Evolutionary conservation across 1,140 invertebrate genomes (phyloP).

Genomic region (Aradophagus sp.): DNA sequence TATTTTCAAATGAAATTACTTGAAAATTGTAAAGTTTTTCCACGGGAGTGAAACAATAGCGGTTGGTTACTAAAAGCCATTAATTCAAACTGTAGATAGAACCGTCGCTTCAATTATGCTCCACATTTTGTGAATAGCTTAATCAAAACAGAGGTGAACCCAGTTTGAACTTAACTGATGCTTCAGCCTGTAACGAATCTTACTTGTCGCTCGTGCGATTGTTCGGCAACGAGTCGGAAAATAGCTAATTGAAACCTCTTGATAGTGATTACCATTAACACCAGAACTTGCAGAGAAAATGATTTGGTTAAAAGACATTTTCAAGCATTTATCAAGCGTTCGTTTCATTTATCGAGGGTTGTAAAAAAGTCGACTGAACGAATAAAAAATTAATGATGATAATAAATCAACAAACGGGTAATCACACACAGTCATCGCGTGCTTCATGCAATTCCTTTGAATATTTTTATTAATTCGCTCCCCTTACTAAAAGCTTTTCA

Average conservation of each 20-base stretch:
- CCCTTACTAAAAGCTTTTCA: no score
- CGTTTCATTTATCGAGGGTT: no score
- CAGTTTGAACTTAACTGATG: slow-evolving; percentile 32
- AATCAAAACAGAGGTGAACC: slow-evolving; percentile 34
- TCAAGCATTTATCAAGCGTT: no score
- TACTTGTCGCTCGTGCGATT: slow-evolving; percentile 28
- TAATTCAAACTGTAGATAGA: slow-evolving; percentile 26
- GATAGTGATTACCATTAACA: slow-evolving; percentile 26
- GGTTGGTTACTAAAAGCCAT: slow-evolving; percentile 8
- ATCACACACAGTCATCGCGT: no score
- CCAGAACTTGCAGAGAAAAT: slow-evolving; percentile 1
- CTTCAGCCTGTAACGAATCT: slow-evolving; percentile 38
- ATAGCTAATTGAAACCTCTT: slow-evolving; percentile 44
- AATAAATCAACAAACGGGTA: no score
- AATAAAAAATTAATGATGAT: no score
- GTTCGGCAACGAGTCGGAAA: slow-evolving; percentile 34
- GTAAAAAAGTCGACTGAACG: no score
- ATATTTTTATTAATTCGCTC: no score
- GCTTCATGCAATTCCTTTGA: no score
- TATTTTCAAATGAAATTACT: slow-evolving; percentile 6
- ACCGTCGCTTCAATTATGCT: slow-evolving; percentile 33
- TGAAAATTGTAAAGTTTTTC: slow-evolving; percentile 1
- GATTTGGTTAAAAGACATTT: no score
- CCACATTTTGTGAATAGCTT: slow-evolving; percentile 41
- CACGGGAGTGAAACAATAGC: neutral